Evolutionary conservation across 1,140 invertebrate species (phyloP).

Genomic region (Diachasma alloeum): DNA sequence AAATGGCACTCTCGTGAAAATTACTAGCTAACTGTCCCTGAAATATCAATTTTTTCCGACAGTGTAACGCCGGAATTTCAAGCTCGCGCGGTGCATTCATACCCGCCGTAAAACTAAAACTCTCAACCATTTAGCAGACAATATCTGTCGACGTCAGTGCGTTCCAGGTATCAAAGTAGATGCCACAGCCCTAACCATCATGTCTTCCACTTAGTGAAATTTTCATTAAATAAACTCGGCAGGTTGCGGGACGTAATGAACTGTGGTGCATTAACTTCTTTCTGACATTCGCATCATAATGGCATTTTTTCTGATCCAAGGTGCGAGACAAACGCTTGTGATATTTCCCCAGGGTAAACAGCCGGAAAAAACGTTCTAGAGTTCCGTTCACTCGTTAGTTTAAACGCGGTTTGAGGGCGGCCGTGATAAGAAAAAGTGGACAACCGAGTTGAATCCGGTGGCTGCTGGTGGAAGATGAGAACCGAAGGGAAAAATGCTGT

Average conservation of each 20-base stretch:
- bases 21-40: no score
- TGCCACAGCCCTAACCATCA: neutral
- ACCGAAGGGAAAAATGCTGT: neutral
- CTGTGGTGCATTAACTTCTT: neutral
- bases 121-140: neutral
- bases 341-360: constrained; percentile 7
- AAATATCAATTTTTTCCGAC: neutral
- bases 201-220: neutral
- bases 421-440: constrained; percentile 25
- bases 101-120: neutral
- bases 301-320: constrained; percentile 11
- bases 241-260: constrained; percentile 13
- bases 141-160: neutral
- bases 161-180: neutral
- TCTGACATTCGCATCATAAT: constrained; percentile 28
- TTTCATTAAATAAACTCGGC: constrained; percentile 17
- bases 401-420: neutral
- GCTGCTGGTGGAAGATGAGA: neutral
- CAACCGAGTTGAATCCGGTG: constrained; percentile 14
- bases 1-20: no score
- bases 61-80: neutral
- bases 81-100: neutral
- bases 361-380: neutral
- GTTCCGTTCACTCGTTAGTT: constrained; percentile 22
- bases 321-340: neutral